Evolutionary conservation across 2,888 invertebrate species (phyloP).

Genomic region (Dasypolia templi): DNA sequence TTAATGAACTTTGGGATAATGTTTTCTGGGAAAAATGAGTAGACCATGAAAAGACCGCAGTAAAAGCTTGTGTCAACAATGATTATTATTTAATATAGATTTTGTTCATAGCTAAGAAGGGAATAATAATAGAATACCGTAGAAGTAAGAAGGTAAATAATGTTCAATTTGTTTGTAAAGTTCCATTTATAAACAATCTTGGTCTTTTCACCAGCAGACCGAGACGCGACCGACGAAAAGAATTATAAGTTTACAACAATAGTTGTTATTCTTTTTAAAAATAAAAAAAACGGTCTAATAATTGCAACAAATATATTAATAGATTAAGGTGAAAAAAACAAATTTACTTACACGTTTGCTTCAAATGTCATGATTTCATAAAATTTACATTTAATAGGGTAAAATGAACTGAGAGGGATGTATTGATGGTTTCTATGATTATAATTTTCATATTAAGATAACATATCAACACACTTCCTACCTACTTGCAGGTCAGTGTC

Average conservation of each 20-base stretch:
- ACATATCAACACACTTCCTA: too few species aligned
- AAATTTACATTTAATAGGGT: too few species aligned
- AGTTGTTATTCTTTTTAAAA: conserved; percentile 26
- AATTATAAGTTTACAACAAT: conserved; percentile 22
- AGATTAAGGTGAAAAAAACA: too few species aligned
- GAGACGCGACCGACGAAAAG: conserved; percentile 33
- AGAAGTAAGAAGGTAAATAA: conserved; percentile 37
- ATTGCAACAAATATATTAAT: conserved; percentile 18
- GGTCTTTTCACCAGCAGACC: conserved; percentile 35
- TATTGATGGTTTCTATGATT: too few species aligned
- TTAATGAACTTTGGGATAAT: conserved; percentile 25
- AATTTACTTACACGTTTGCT: too few species aligned
- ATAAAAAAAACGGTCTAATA: conserved; percentile 18
- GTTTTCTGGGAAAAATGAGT: conserved; percentile 40
- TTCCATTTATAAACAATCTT: conserved; percentile 3
- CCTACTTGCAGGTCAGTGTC: too few species aligned
- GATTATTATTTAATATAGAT: conserved; percentile 19
- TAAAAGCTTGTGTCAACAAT: conserved; percentile 13
- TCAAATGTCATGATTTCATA: too few species aligned
- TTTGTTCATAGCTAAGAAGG: conserved; percentile 23
- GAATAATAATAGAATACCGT: conserved; percentile 50
- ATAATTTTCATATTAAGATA: too few species aligned
- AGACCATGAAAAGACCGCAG: conserved; percentile 44
- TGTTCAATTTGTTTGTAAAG: conserved; percentile 40
- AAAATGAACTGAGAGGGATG: too few species aligned